Base-by-base conservation (phyloP, 92 coral and sea anemone species). In the Bergia puertoricense region DNA sequence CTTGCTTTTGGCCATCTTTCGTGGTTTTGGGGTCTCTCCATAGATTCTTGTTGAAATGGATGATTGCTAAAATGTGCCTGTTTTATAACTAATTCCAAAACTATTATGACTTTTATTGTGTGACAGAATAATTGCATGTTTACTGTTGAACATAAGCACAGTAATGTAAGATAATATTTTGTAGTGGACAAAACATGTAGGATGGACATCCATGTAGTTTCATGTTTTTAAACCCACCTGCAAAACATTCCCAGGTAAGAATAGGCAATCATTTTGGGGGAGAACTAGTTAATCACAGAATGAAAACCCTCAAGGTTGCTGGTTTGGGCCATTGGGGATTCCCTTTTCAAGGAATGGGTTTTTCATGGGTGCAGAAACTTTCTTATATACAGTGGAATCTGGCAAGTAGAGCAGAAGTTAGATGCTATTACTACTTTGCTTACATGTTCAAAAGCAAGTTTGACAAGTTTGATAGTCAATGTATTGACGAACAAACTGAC, bases 311-410 rank as follows among this genome's bases (percentile, higher is more conserved):
- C 81, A 77, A 77, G 81, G 81, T 77, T 77, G 81, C 81, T 77
- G 48, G 94, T 91, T 82, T 88, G 91, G 18, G 66, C 85, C 23
- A 85, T 18, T 83, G 89, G 91, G 59, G 93, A 91, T 89, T 46
- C 89, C 94, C 56, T 43, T 23, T 15, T 59, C 84, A 23, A 89
- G 87, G 11, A 78, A 18, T 68, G 85, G 65, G 2, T 85, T 86
- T 37, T 90, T 91, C n/a, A 91, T 80, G 30, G 94, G 90, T 41
- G 65, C 86, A 45, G 22, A 50, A 56, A 91, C 86, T 81, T 91
- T 91, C 45, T 91, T 71, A 57, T 91, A 91, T 65, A 89, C 91
- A 43, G 81, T 54, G 69, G 91, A 85, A 57, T 89, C 56, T 50
- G 56, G 56, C 56, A 50, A 50, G 8, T 6, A 50, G 8, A 50